Conservation (phyloP, 2,888 invertebrate species). For the Phaonia tiefii region DNA sequence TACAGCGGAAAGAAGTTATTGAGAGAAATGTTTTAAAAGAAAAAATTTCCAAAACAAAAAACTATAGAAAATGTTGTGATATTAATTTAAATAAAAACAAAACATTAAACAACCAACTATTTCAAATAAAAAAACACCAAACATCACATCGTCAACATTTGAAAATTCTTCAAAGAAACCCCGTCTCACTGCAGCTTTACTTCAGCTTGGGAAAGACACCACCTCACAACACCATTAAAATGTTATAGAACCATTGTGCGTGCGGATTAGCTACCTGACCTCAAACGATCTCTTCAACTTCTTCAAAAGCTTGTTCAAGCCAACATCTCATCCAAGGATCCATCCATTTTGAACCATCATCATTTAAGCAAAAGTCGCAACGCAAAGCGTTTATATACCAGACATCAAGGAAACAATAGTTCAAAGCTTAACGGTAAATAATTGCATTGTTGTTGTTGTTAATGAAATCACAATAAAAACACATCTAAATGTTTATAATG, state of each 20-base stretch:
- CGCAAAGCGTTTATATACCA: neutral
- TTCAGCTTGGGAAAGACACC: no score
- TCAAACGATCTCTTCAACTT: slow-evolving; percentile 41
- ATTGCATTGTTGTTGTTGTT: slow-evolving; percentile 38
- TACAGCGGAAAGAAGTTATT: neutral
- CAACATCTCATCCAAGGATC: slow-evolving; percentile 7
- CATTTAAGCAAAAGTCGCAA: neutral
- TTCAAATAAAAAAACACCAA: neutral
- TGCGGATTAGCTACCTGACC: neutral
- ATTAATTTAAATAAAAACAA: slow-evolving; percentile 44
- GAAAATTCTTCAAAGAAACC: slow-evolving; percentile 26
- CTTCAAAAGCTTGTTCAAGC: slow-evolving; percentile 13
- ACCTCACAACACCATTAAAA: no score
- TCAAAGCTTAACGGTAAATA: slow-evolving; percentile 36
- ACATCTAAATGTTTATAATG: slow-evolving; percentile 20
- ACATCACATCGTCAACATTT: neutral
- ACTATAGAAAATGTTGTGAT: slow-evolving; percentile 60
- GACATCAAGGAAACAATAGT: neutral
- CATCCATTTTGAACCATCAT: neutral
- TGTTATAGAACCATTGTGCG: no score
- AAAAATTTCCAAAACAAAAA: slow-evolving; percentile 34
- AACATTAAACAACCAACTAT: neutral
- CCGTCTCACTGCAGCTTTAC: neutral
- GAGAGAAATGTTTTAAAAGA: slow-evolving; percentile 38
- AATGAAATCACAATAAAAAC: neutral